Evolutionary conservation across 2,888 invertebrate genomes (phyloP).

Genomic region (Venusia cambrica): DNA sequence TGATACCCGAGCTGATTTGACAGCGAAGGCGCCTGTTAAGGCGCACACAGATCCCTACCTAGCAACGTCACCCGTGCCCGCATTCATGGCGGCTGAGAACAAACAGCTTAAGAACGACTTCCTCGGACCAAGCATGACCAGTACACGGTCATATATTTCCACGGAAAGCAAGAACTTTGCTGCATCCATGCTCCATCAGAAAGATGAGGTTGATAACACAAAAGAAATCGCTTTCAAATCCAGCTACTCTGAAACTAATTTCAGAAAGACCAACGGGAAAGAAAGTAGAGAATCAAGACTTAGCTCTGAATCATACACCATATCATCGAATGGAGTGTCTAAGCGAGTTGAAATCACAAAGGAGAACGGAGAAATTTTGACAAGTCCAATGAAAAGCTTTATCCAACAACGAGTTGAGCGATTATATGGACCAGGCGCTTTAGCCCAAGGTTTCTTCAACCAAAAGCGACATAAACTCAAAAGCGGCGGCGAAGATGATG

Average conservation of each 20-base stretch:
- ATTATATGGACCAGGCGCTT: slow-evolving; percentile 92
- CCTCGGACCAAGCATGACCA: slow-evolving; percentile 70
- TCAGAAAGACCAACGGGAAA: slow-evolving; percentile 66
- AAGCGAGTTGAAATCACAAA: slow-evolving; percentile 73
- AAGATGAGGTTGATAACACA: slow-evolving; percentile 67
- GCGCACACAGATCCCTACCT: slow-evolving; percentile 74
- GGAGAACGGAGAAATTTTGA: slow-evolving; percentile 68
- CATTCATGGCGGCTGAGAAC: slow-evolving; percentile 73
- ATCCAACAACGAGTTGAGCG: slow-evolving; percentile 94
- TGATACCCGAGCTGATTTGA: slow-evolving; percentile 73
- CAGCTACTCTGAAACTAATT: slow-evolving; percentile 74
- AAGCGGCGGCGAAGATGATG: slow-evolving; percentile 63
- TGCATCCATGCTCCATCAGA: slow-evolving; percentile 66
- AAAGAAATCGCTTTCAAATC: slow-evolving; percentile 71
- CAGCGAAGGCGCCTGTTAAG: slow-evolving; percentile 74
- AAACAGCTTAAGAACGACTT: slow-evolving; percentile 76
- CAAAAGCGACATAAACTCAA: slow-evolving; percentile 79
- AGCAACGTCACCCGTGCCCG: slow-evolving; percentile 65
- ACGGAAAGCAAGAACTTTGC: slow-evolving; percentile 69
- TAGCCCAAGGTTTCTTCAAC: slow-evolving; percentile 92
- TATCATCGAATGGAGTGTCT: slow-evolving; percentile 70
- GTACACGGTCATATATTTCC: slow-evolving; percentile 63
- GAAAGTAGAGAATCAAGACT: slow-evolving; percentile 56
- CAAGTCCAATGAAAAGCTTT: slow-evolving; percentile 85
- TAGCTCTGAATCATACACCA: slow-evolving; percentile 68